Conservation (phyloP, 2,888 invertebrate species). For the Miltochrista miniata region DNA sequence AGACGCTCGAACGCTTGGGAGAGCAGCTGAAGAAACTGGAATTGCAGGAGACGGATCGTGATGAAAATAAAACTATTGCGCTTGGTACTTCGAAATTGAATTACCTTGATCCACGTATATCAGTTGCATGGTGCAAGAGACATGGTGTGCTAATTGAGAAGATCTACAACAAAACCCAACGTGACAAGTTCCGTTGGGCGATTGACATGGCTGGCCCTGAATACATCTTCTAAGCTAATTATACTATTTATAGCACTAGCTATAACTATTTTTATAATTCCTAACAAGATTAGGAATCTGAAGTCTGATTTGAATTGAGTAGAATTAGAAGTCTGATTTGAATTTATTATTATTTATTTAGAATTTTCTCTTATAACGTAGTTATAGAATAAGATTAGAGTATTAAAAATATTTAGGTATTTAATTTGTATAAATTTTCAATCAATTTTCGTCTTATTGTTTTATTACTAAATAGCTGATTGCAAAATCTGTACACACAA, state of each 20-base stretch:
- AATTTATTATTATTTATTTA: slow-evolving; percentile 65
- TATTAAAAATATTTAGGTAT: slow-evolving; percentile 41
- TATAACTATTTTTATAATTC: slow-evolving; percentile 61
- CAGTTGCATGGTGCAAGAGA: slow-evolving; percentile 99
- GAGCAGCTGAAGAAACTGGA: slow-evolving; percentile 97
- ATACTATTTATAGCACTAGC: slow-evolving; percentile 60
- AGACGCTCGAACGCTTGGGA: slow-evolving; percentile 91
- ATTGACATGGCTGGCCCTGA: slow-evolving; percentile 99
- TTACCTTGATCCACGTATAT: slow-evolving; percentile 99
- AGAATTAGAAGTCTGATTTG: slow-evolving; percentile 82
- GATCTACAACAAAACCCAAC: slow-evolving; percentile 99
- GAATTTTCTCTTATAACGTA: slow-evolving; percentile 51
- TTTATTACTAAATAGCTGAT: slow-evolving; percentile 8
- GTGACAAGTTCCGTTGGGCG: slow-evolving; percentile 99
- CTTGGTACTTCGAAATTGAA: slow-evolving; percentile 99
- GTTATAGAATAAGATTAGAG: slow-evolving; percentile 57
- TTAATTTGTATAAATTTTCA: slow-evolving; percentile 43
- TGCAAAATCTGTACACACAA: slow-evolving; percentile 9
- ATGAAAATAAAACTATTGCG: slow-evolving; percentile 99
- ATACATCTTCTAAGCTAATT: slow-evolving; percentile 88
- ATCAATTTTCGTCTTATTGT: slow-evolving; percentile 17
- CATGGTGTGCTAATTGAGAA: slow-evolving; percentile 98
- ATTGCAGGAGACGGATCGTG: slow-evolving; percentile 97
- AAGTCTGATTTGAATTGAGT: too few species aligned
- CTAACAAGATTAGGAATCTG: slow-evolving; percentile 64